Base-by-base conservation (phyloP, 2,888 invertebrate genomes). In the Pandemis cinnamomeana region DNA sequence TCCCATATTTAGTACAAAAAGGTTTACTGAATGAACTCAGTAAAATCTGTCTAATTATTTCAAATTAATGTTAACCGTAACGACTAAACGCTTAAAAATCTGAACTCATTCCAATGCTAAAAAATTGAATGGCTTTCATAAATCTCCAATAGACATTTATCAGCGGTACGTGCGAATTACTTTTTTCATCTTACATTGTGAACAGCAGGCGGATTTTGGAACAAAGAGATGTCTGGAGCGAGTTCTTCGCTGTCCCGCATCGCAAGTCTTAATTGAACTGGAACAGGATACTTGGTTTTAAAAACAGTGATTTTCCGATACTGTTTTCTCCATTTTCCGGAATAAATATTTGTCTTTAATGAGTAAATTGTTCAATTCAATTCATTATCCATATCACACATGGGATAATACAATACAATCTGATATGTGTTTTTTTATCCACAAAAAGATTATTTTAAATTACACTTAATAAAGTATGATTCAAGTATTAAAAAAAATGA, bases 181-280 rank as follows among this genome's bases (percentile, higher is more conserved):
- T 71, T 71, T 63, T 64, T 64, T 71, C 71, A 71, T 71, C 53
- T 71, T 63, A 62, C 63, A 64, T 55, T 68, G 51, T 67, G 41
- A 64, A 55, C 64, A 64, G 10, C 55, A 71, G 63, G 55, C 71
- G 63, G 55, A 71, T 71, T 63, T 71, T 71, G 36, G 53, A 64
- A 64, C 71, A 71, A 71, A 71, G 71, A 63, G 63, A 55, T 55
- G 63, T 63, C 55, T 42, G 51, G 10, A 53, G 66, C 53, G 66
- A 27, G 51, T 36, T 46, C 36, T 36, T 5, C 41, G 46, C 8
- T 61, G 61, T 42, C 61, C 61, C 61, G 42, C 61, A n/a, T 27
- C n/a, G 60, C 46, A 5, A 58, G 13, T 58, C 44, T 44, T 46
- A 60, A 60, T 68, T 67, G 67, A 58, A 42, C 44, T 44, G 58